Conservation (phyloP, 23 tunicate genomes). For the Halocynthia roretzi region DNA sequence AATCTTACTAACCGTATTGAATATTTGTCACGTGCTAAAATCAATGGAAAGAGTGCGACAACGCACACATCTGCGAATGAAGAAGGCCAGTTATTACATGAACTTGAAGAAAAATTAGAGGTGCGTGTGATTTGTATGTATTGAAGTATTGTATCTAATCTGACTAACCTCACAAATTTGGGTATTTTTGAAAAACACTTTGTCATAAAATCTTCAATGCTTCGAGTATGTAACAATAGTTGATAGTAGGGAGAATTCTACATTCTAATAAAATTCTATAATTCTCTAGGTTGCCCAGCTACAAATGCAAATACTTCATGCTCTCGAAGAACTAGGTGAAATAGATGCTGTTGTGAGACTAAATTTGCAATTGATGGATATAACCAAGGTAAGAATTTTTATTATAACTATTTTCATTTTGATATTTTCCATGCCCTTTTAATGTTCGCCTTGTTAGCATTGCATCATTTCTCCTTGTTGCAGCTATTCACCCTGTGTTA, state of each 20-base stretch:
- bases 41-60: conserved; percentile 70
- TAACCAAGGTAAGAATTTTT: conserved; percentile 46
- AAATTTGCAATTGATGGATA: conserved; percentile 54
- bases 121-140: conserved; percentile 14
- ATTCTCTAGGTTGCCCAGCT: conserved; percentile 70
- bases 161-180: too few species aligned
- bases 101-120: conserved; percentile 83
- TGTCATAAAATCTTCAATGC: too few species aligned
- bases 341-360: conserved; percentile 31
- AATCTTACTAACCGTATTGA: conserved; percentile 57
- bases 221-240: too few species aligned
- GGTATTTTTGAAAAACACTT: too few species aligned
- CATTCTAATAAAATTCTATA: not conserved
- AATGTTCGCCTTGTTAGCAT: too few species aligned
- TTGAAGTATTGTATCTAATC: not conserved
- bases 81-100: conserved; percentile 75
- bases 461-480: too few species aligned
- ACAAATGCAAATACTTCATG: conserved; percentile 54
- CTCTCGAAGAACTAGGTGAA: conserved; percentile 28
- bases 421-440: too few species aligned
- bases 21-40: conserved; percentile 85
- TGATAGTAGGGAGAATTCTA: not conserved
- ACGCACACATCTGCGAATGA: conserved; percentile 31
- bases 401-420: too few species aligned
- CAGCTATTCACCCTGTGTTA: too few species aligned